These are phyloP conservation scores for Nymphalis urticae DNA, from an alignment of 2,888 invertebrate species.

Conservation along the genomic window DNA sequence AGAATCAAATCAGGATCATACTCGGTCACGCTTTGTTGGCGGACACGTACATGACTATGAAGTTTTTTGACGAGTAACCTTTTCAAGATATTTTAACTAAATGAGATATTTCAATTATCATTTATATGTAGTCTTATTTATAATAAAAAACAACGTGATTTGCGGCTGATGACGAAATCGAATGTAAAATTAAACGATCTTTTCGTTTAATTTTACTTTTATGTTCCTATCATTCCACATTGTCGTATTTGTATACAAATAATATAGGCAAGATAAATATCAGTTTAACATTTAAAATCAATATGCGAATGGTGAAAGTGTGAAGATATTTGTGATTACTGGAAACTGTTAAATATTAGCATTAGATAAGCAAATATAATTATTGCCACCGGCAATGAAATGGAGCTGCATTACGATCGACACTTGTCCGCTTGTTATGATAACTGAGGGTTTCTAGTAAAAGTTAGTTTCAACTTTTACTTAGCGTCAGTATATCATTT, in stretches of 20 bases:
- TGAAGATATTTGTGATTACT: conserved; percentile 16
- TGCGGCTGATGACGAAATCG: too few relatives aligned
- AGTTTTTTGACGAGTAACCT: too few relatives aligned
- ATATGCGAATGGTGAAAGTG: conserved; percentile 4
- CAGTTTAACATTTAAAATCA: not conserved
- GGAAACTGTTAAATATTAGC: conserved; percentile 19
- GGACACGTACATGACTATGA: too few relatives aligned
- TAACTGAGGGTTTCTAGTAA: not conserved
- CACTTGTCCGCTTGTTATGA: not conserved
- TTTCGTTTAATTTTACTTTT: too few relatives aligned
- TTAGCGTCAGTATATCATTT: not conserved
- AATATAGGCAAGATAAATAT: not conserved
- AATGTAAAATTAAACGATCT: too few relatives aligned
- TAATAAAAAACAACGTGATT: too few relatives aligned
- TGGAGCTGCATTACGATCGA: conserved; percentile 8
- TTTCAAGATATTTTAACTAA: too few relatives aligned
- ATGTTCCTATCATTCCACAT: too few relatives aligned
- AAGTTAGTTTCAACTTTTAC: conserved; percentile 1
- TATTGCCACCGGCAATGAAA: conserved; percentile 16
- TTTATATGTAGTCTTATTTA: too few relatives aligned
- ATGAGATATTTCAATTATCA: too few relatives aligned
- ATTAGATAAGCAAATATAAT: conserved; percentile 23
- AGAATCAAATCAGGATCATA: too few relatives aligned
- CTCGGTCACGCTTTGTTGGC: too few relatives aligned
- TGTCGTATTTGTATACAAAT: not conserved